Evolutionary conservation across 2,888 invertebrate species (phyloP).

Genomic region (Acleris laterana): DNA sequence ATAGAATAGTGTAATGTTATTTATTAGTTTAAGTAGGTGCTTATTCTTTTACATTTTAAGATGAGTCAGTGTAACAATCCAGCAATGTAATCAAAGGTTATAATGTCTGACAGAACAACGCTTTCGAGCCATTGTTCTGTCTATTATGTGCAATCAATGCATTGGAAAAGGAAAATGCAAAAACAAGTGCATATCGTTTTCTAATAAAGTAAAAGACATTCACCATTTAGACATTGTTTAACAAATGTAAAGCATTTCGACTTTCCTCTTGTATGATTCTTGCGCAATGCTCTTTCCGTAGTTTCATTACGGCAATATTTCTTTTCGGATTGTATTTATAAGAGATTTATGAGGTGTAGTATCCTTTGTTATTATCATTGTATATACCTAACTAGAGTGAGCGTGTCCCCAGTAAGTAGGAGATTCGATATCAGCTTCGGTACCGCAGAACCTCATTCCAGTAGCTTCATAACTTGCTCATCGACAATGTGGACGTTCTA

Average conservation of each 20-base stretch:
- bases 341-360: slow-evolving; percentile 67
- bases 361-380: slow-evolving; percentile 60
- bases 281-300: slow-evolving; percentile 45
- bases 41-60: slow-evolving; percentile 31
- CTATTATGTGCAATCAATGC: slow-evolving; percentile 43
- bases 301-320: slow-evolving; percentile 37
- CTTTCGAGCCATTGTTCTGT: slow-evolving; percentile 61
- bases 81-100: slow-evolving; percentile 31
- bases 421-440: slow-evolving; percentile 71
- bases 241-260: slow-evolving; percentile 44
- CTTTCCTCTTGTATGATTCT: slow-evolving; percentile 42
- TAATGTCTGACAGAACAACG: slow-evolving; percentile 49
- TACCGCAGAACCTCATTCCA: slow-evolving; percentile 72
- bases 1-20: slow-evolving; percentile 35
- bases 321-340: slow-evolving; percentile 41
- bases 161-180: slow-evolving; percentile 21
- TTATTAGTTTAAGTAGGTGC: slow-evolving; percentile 37
- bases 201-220: slow-evolving; percentile 49
- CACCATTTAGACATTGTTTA: slow-evolving; percentile 73
- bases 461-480: slow-evolving; percentile 74
- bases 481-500: slow-evolving; percentile 67
- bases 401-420: slow-evolving; percentile 73
- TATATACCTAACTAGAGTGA: slow-evolving; percentile 75
- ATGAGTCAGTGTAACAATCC: slow-evolving; percentile 26
- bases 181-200: slow-evolving; percentile 42